phyloP scores from a whole-genome alignment of 2,888 invertebrate species.

The Plebejus melissa region DNA sequence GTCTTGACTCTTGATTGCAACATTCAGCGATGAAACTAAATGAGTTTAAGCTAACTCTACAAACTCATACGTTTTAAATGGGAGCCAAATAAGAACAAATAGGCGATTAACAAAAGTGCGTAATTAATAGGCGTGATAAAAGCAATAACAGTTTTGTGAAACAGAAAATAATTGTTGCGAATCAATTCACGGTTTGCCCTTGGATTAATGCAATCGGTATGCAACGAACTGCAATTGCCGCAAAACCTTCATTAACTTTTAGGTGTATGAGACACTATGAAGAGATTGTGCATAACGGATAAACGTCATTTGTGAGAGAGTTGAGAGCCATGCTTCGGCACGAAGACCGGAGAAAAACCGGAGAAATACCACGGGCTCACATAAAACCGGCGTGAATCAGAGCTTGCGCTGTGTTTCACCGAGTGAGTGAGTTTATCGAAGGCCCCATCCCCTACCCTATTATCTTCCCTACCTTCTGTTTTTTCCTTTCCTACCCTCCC shows the following conservation, averaged over 20 bases:
- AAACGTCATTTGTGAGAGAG: too few species aligned
- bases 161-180: conserved; percentile 13
- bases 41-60: background rate
- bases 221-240: background rate
- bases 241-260: conserved; percentile 23
- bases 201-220: conserved; percentile 2
- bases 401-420: too few species aligned
- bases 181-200: conserved; percentile 1
- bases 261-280: background rate
- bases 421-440: too few species aligned
- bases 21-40: background rate
- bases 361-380: too few species aligned
- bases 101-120: background rate
- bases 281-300: too few species aligned
- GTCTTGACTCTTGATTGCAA: too few species aligned
- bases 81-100: background rate
- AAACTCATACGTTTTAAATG: background rate
- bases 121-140: conserved; percentile 7
- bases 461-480: too few species aligned
- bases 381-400: too few species aligned
- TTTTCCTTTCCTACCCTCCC: too few species aligned
- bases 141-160: background rate
- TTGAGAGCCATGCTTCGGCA: too few species aligned
- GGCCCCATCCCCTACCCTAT: too few species aligned
- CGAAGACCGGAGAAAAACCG: too few species aligned